Evolutionary conservation across 2,113 vertebrate genomes (phyloP), one percentile per base, ranked within the genome.

Genomic region (Scopus umbretta): DNA sequence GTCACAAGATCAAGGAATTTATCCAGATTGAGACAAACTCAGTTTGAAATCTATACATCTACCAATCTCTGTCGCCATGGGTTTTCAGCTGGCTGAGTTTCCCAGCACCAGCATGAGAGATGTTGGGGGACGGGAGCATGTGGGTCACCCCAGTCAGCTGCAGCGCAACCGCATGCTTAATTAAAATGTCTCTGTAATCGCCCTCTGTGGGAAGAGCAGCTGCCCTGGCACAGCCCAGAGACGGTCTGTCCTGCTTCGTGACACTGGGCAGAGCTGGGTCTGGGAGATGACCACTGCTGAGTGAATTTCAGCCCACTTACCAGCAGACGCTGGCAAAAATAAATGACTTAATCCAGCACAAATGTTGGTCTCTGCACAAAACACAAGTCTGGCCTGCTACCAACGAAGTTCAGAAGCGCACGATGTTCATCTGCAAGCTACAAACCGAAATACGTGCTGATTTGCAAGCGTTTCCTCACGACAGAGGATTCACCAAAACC

Each of bases 41-140:
- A 4, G 3, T 40, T 87, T 55, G 27, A 78, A 49, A 67, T 22
- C 32, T 25, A 7, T 11, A 0, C 9, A 29, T 63, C 40, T 50
- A 66, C n/a, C 22, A 30, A 36, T 14, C 22, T 70, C 42, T 53
- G 40, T 85, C 1, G 6, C 30, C 43, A 36, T 1, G 34, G 34
- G 45, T 65, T 84, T 96, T 84, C 52, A 81, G 65, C 61, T 45
- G 43, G 10, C 36, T 81, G 71, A 59, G 26, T 8, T 62, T 36
- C 50, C 47, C 1, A 0, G 16, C 36, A 49, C 55, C 6, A 8
- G 38, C 65, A 87, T 1, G 2, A 84, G 45, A 73, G 38, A 42
- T 30, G 23, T 0, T 34, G 80, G 58, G 58, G 63, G 29, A 65
- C 1, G 0, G 58, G 16, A 80, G 49, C 1, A 1, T 27, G 49